Evolutionary conservation across 1,140 invertebrate species (phyloP).

Genomic region (Megathymus violae): DNA sequence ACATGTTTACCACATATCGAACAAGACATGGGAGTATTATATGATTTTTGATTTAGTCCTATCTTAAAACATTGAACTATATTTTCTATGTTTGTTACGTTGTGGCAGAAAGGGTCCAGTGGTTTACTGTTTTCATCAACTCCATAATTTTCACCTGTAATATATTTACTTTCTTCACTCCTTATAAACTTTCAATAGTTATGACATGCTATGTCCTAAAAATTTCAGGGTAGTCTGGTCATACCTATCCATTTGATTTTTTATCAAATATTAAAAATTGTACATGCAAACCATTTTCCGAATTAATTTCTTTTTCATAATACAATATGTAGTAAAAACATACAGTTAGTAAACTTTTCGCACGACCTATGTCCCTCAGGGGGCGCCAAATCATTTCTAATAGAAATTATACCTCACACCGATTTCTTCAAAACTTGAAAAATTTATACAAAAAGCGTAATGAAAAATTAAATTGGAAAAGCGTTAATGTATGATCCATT

Average conservation of each 20-base stretch:
- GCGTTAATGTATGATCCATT: conserved; percentile 57
- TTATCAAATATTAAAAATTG: conserved; percentile 9
- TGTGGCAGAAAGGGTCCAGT: conserved; percentile 60
- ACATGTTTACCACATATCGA: conserved; percentile 88
- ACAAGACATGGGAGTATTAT: conserved; percentile 80
- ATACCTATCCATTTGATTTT: conserved; percentile 27
- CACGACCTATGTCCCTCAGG: conserved; percentile 70
- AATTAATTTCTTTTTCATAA: not conserved
- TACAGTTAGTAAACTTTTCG: conserved; percentile 26
- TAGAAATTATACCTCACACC: conserved; percentile 66
- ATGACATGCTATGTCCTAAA: conserved; percentile 42
- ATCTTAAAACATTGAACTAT: conserved; percentile 69
- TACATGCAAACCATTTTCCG: conserved; percentile 32
- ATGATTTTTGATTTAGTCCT: conserved; percentile 59
- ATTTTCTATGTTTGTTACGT: conserved; percentile 66
- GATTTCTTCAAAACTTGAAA: conserved; percentile 72
- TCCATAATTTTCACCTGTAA: conserved; percentile 78
- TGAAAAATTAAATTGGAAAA: conserved; percentile 62
- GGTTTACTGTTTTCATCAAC: conserved; percentile 75
- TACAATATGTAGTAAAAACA: conserved; percentile 10
- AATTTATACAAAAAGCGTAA: conserved; percentile 53
- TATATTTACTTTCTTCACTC: conserved; percentile 58
- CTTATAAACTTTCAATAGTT: conserved; percentile 43
- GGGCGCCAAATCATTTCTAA: conserved; percentile 76
- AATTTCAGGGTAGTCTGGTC: conserved; percentile 29